Percentiles rank a stretch among this genome's conserved stretches.
Conservation (phyloP, 2,888 invertebrate species). For the Gnatocerus cornutus region DNA sequence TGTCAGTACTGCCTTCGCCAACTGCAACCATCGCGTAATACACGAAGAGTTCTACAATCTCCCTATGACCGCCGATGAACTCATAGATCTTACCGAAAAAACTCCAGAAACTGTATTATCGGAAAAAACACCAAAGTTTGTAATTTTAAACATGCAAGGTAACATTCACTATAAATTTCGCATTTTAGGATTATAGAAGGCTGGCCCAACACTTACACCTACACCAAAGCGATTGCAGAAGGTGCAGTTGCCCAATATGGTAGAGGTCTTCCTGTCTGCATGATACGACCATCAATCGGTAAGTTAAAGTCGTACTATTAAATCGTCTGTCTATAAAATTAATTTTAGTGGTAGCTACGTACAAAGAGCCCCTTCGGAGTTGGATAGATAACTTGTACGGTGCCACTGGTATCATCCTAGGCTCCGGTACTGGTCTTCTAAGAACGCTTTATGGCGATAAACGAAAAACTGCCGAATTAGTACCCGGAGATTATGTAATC, state of each 20-base stretch:
- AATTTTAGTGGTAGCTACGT: conserved; percentile 74
- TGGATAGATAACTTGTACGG: conserved; percentile 93
- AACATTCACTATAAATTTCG: too few species aligned
- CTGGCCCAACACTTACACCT: conserved; percentile 83
- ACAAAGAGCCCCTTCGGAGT: conserved; percentile 81
- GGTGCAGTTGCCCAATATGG: conserved; percentile 74
- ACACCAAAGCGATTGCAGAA: conserved; percentile 82
- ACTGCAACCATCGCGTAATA: conserved; percentile 58
- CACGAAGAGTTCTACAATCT: conserved; percentile 71
- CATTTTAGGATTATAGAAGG: conserved; percentile 69
- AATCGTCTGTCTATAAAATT: too few species aligned
- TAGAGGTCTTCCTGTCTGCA: conserved; percentile 75
- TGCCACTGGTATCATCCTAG: conserved; percentile 76
- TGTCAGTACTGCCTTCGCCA: conserved; percentile 61
- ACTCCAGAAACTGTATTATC: conserved; percentile 61
- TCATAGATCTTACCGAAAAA: conserved; percentile 64
- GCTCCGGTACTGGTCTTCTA: conserved; percentile 44
- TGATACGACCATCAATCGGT: conserved; percentile 80
- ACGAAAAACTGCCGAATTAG: conserved; percentile 79
- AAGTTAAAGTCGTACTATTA: too few species aligned
- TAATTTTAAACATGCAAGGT: neutral
- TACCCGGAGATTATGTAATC: conserved; percentile 87
- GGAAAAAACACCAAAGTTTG: conserved; percentile 15
- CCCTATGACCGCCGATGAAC: conserved; percentile 70
- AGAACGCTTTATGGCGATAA: conserved; percentile 76